A percentile compares a stretch with the other conserved stretches of the same genome.
Evolutionary conservation across 2,797 vertebrate species (phyloP).

Genomic region (Danionella dracula): DNA sequence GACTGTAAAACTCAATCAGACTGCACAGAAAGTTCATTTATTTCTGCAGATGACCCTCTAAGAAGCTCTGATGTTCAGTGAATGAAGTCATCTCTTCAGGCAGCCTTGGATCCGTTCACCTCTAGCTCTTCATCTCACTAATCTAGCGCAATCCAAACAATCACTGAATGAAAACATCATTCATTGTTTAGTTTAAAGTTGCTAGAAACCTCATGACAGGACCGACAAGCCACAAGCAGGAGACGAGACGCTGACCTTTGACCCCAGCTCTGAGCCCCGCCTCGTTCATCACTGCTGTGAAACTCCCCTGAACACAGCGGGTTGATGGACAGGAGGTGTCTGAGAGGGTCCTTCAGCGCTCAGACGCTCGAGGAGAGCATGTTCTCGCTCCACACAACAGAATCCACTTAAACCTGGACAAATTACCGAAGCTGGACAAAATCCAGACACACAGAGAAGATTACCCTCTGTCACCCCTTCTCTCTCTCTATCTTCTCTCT

Average conservation of each 20-base stretch:
- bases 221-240: conserved; percentile 66
- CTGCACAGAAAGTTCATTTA: conserved; percentile 60
- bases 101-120: conserved; percentile 47
- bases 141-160: conserved; percentile 52
- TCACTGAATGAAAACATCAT: too few species aligned
- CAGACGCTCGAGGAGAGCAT: too few species aligned
- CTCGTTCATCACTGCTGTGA: conserved; percentile 88
- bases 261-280: conserved; percentile 74
- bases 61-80: conserved; percentile 59
- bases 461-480: conserved; percentile 95
- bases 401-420: too few species aligned
- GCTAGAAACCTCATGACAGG: too few species aligned
- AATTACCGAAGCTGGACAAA: conserved; percentile 65
- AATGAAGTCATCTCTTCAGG: conserved; percentile 67
- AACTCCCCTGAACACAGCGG: conserved; percentile 87
- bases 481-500: conserved; percentile 49
- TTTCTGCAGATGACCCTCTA: conserved; percentile 62
- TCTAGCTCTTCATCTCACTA: conserved; percentile 47
- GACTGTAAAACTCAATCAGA: conserved; percentile 65
- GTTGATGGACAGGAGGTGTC: conserved; percentile 85
- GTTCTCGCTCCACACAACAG: too few species aligned
- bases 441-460: conserved; percentile 93
- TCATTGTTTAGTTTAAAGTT: too few species aligned
- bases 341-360: conserved; percentile 90
- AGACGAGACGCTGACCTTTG: conserved; percentile 78